These are phyloP conservation scores for Dysidea cf. avara DNA, from an alignment of 37 sponge, comb jelly and placozoan species.

Conservation along the genomic window DNA sequence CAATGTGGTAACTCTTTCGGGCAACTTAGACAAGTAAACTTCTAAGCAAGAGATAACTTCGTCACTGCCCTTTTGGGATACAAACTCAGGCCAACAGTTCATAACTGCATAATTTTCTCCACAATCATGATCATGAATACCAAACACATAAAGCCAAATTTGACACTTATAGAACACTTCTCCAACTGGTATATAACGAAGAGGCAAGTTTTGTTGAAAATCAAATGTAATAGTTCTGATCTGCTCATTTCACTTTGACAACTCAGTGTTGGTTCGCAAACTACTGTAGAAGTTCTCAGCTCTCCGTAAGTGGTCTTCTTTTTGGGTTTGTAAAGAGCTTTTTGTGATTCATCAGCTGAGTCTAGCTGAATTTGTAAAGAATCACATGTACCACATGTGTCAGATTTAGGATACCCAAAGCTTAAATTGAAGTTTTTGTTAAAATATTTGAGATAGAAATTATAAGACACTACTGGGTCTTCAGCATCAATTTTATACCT, in stretches of 20 bases:
- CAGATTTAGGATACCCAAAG: slow-evolving; percentile 1
- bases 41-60: slow-evolving; percentile 2
- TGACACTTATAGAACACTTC: background rate
- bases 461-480: background rate
- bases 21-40: background rate
- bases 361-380: background rate
- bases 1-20: background rate
- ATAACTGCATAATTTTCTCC: background rate
- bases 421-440: slow-evolving; percentile 5
- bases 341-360: no score
- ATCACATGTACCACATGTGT: slow-evolving; percentile 13
- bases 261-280: background rate
- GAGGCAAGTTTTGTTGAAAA: slow-evolving; percentile 2
- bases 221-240: background rate
- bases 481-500: no score
- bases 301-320: no score
- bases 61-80: background rate
- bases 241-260: background rate
- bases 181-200: background rate
- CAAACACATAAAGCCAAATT: background rate
- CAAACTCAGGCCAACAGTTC: background rate
- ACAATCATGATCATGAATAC: background rate
- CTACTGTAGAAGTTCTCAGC: background rate
- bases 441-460: slow-evolving; percentile 7
- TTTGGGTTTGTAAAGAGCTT: no score